These are phyloP conservation scores for Microcebus jonahi DNA, from an alignment of 2,113 vertebrate species.

Conservation along the genomic window DNA sequence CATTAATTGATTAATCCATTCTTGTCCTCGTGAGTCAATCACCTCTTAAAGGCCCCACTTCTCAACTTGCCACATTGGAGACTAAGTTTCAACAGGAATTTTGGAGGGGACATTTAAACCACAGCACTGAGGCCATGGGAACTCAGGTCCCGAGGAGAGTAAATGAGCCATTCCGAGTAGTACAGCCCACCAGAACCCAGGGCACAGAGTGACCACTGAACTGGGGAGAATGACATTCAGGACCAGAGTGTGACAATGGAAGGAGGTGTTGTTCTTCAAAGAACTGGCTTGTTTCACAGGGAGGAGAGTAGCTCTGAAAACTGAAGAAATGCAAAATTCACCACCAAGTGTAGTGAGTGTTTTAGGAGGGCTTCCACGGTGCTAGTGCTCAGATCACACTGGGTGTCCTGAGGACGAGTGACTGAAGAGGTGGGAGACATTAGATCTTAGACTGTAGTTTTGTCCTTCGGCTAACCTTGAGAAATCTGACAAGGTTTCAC, in stretches of 20 bases:
- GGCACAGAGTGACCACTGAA: too few relatives aligned
- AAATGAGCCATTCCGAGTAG: background rate
- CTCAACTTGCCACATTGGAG: background rate
- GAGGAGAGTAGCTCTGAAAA: background rate
- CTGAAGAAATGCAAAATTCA: background rate
- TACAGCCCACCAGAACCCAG: background rate
- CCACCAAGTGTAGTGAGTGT: accelerated
- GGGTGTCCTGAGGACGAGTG: too few relatives aligned
- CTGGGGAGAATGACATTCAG: background rate
- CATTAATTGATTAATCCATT: too few relatives aligned
- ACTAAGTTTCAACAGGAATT: background rate
- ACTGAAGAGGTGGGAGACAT: accelerated
- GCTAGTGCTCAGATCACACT: background rate
- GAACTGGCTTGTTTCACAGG: background rate
- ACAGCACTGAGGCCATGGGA: background rate
- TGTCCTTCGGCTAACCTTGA: accelerated
- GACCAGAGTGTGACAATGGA: background rate
- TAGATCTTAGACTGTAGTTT: accelerated
- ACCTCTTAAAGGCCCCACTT: background rate
- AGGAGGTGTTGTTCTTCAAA: accelerated
- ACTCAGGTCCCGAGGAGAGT: background rate
- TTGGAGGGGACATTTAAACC: background rate
- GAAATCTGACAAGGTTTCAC: background rate
- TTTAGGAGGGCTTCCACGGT: accelerated
- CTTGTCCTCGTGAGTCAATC: background rate